A percentile compares a stretch with the other conserved stretches of the same genome.
phyloP scores from a whole-genome alignment of 2,113 vertebrate genomes.

The Micromys minutus region DNA sequence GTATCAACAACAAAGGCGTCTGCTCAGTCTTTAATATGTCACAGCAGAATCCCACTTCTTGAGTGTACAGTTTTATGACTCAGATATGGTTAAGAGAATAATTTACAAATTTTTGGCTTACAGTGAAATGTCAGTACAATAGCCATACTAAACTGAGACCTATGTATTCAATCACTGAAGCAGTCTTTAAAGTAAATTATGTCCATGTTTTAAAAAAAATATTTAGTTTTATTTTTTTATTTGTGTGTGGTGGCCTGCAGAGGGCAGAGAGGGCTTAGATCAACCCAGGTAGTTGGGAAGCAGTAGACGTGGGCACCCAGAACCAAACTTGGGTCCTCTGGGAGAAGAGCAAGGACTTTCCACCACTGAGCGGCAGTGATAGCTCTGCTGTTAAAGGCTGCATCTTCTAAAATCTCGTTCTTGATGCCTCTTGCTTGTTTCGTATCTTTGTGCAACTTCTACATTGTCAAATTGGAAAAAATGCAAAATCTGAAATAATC shows the following conservation, averaged over 20 bases:
- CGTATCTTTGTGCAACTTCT: background rate
- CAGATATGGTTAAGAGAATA: conserved; percentile 26
- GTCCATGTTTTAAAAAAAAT: background rate
- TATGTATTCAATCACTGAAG: conserved; percentile 1
- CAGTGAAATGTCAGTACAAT: conserved; percentile 30
- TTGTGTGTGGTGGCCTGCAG: background rate
- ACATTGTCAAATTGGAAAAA: conserved; percentile 7
- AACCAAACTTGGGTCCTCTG: background rate
- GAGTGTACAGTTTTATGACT: background rate
- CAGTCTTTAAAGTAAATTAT: background rate
- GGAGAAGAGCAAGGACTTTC: background rate
- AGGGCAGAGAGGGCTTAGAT: background rate
- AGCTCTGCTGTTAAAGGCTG: background rate
- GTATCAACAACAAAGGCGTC: conserved; percentile 29
- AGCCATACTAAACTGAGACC: background rate
- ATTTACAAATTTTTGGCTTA: background rate
- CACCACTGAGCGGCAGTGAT: background rate
- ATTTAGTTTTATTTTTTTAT: background rate
- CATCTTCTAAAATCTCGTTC: background rate
- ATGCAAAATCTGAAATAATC: conserved; percentile 57
- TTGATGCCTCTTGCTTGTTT: background rate
- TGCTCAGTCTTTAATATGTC: background rate
- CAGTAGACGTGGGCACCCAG: background rate
- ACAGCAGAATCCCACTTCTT: conserved; percentile 25
- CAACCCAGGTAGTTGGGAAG: background rate